Conservation (phyloP, 2,888 invertebrate species). For the Salpingus planirostris region DNA sequence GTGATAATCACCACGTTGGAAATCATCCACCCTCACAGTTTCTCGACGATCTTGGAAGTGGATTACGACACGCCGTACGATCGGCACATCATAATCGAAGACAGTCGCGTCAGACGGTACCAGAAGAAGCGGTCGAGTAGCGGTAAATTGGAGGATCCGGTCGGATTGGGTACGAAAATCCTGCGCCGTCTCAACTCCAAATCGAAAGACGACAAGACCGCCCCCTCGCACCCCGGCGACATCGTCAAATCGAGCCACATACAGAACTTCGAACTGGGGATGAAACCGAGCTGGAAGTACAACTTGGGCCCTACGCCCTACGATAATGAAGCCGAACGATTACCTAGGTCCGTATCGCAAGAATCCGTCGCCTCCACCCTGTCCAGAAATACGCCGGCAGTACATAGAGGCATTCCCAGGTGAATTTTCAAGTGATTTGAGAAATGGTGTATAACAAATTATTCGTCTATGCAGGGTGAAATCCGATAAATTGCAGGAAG, state of each 20-base stretch:
- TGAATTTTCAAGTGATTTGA: background rate
- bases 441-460: too few relatives aligned
- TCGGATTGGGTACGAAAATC: slow-evolving; percentile 57
- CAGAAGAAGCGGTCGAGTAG: slow-evolving; percentile 50
- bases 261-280: slow-evolving; percentile 59
- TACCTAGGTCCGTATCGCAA: slow-evolving; percentile 47
- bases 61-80: slow-evolving; percentile 94
- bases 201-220: slow-evolving; percentile 47
- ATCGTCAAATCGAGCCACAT: slow-evolving; percentile 45
- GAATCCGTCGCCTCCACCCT: slow-evolving; percentile 47
- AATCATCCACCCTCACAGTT: slow-evolving; percentile 80
- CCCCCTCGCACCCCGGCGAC: too few relatives aligned
- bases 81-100: slow-evolving; percentile 83
- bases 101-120: slow-evolving; percentile 63
- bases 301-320: slow-evolving; percentile 42
- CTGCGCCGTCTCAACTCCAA: slow-evolving; percentile 67
- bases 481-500: slow-evolving; percentile 47
- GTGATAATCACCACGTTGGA: slow-evolving; percentile 74
- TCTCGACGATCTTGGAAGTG: slow-evolving; percentile 83
- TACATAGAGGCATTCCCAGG: slow-evolving; percentile 36
- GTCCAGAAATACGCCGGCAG: slow-evolving; percentile 45
- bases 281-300: slow-evolving; percentile 67
- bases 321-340: slow-evolving; percentile 4
- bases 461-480: too few relatives aligned
- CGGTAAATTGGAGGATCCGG: slow-evolving; percentile 49